Evolutionary conservation across 2,797 vertebrate genomes (phyloP), one percentile per base, ranked within the genome.

Genomic region (Pangasius mekongensis): DNA sequence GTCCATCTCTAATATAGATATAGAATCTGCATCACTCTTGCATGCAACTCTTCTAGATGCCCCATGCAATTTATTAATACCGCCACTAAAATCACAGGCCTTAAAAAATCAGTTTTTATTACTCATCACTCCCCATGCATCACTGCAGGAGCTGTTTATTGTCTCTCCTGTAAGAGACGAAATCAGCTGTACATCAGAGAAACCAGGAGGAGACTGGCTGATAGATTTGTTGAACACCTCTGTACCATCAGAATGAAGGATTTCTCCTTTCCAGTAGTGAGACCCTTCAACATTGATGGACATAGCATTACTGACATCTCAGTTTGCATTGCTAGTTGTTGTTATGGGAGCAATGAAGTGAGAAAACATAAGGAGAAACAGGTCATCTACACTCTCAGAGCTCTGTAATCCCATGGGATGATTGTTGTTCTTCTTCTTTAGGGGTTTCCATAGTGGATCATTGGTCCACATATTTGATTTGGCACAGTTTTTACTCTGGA

Each of bases 161-260:
- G 54, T 36, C 52, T 78, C 27, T 33, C 30, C 39, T 43, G 39
- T 6, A 43, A 43, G 39, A 43, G 5, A 43, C 5, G 39, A 43
- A 43, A 54, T 81, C 77, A 81, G 77, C 54, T 81, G 77, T 36
- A 81, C 54, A 81, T 58, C 77, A 58, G 16, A 81, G 56, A 62
- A 39, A 6, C 43, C 47, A 77, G 52, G 13, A 52, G 24, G 47
- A 77, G 74, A 49, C 24, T 52, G 43, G 52, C 7, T 81, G 78
- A 24, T 22, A 81, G 54, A 81, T 60, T 60, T 78, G n/a, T 39
- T 39, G 54, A 39, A 39, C 54, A 81, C 30, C 54, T 80, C 36
- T 36, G 52, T 5, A 36, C 78, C 54, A 43, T 43, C 39, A 6
- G 39, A 43, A 43, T 43, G 39, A 43, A 43, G 39, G 39, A 43